phyloP scores from a whole-genome alignment of 2,113 vertebrate genomes.

The Trogon melanurus region DNA sequence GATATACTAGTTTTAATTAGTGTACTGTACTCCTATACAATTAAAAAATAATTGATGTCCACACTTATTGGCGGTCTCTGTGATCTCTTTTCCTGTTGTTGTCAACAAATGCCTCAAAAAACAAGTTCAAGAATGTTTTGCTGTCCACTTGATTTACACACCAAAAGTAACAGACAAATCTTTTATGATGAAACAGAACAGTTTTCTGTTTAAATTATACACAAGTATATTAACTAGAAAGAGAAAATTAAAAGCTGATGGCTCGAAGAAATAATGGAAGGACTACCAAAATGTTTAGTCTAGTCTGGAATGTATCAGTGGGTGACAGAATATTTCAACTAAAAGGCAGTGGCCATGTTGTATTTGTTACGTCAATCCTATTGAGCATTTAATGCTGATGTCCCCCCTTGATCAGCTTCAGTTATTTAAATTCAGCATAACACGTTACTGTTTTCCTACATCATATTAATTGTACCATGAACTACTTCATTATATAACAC shows the following conservation, averaged over 20 bases:
- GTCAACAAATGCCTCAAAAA: slow-evolving; percentile 88
- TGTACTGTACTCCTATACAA: slow-evolving; percentile 99
- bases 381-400: slow-evolving; percentile 65
- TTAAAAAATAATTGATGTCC: slow-evolving; percentile 99
- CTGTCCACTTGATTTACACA: slow-evolving; percentile 82
- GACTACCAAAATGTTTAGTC: slow-evolving; percentile 75
- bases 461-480: slow-evolving; percentile 73
- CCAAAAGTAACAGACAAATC: slow-evolving; percentile 79
- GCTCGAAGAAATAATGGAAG: slow-evolving; percentile 77
- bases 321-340: slow-evolving; percentile 46
- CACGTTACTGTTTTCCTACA: slow-evolving; percentile 62
- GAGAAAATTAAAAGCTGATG: slow-evolving; percentile 79
- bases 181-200: slow-evolving; percentile 84
- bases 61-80: slow-evolving; percentile 90
- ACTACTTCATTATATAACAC: slow-evolving; percentile 70
- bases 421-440: slow-evolving; percentile 75
- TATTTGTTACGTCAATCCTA: slow-evolving; percentile 64
- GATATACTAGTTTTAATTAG: slow-evolving; percentile 99
- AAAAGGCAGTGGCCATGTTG: slow-evolving; percentile 68
- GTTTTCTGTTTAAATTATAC: slow-evolving; percentile 83
- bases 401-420: slow-evolving; percentile 63
- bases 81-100: slow-evolving; percentile 94
- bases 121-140: slow-evolving; percentile 83
- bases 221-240: slow-evolving; percentile 82
- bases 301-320: slow-evolving; percentile 68